Evolutionary conservation across 2,113 vertebrate species (phyloP), one percentile per base, ranked within the genome.

Genomic region (Gyps fulvus): DNA sequence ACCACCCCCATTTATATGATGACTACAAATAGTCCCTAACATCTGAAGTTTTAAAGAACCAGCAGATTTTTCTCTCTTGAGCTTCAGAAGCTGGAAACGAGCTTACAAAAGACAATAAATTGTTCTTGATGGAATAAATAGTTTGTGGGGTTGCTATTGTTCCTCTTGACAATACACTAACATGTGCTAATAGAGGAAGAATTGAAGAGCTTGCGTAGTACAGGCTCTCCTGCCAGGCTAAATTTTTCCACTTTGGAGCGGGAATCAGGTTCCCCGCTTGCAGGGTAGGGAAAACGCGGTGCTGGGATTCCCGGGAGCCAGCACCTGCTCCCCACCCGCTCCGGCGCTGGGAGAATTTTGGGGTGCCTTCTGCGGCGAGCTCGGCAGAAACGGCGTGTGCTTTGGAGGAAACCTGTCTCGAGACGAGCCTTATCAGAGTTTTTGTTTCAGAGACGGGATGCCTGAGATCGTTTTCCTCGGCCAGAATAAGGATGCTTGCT

Each of bases 1-100:
- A 96, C 95, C 93, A 96, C 97, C 96, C 90, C 94, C 96, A 93
- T 97, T 97, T 98, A 94, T 96, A 97, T 97, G 96, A 97, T 98
- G 96, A 97, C 97, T 96, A 98, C 97, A 93, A 97, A 97, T 94
- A 97, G 97, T 90, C 70, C 12, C 92, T 88, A 83, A 96, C 97
- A 96, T 98, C 97, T 96, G 95, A 97, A 96, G 95, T 97, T 97
- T 97, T 92, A 97, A 94, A 94, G 97, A 97, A 95, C 67, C 83
- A 94, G 87, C 76, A 95, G 95, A 95, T 95, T 83, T 86, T 96
- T 95, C 84, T 89, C 93, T 95, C 87, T 96, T 90, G 93, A 97
- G 94, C 94, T 91, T 97, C 90, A 96, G 95, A 95, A 97, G 94
- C 96, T 97, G 95, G 95, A 96, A 97, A 89, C 23, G 8, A 97